Conservation (phyloP, 1,140 invertebrate genomes). For the Neodiprion lecontei region DNA sequence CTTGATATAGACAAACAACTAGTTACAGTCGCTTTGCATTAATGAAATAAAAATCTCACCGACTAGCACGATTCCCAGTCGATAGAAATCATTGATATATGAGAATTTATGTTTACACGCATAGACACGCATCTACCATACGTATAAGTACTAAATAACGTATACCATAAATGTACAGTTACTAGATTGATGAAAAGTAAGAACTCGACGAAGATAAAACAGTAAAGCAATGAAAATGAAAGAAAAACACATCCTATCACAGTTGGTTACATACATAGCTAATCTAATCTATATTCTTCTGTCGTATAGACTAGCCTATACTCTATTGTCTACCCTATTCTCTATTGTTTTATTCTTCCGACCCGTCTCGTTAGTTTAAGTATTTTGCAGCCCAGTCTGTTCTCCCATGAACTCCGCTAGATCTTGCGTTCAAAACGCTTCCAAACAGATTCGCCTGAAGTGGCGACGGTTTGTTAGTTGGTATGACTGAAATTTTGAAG, state of each 20-base stretch:
- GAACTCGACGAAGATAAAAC: not conserved
- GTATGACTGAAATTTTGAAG: slow-evolving; percentile 20
- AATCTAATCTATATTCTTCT: not conserved
- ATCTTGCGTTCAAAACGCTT: slow-evolving; percentile 51
- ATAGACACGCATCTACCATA: too few relatives aligned
- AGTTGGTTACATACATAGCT: not conserved
- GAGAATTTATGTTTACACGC: too few relatives aligned
- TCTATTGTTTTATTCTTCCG: not conserved
- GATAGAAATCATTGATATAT: too few relatives aligned
- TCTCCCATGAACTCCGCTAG: slow-evolving; percentile 60
- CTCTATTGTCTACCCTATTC: too few relatives aligned
- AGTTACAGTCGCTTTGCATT: too few relatives aligned
- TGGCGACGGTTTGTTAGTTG: slow-evolving; percentile 43
- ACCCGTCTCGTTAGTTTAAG: slow-evolving; percentile 44
- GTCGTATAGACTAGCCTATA: not conserved
- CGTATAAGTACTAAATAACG: too few relatives aligned
- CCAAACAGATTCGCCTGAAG: slow-evolving; percentile 50
- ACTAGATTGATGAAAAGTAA: not conserved
- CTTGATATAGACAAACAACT: too few relatives aligned
- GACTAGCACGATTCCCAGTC: too few relatives aligned
- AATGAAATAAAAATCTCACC: too few relatives aligned
- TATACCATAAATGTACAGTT: too few relatives aligned
- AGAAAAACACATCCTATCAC: not conserved
- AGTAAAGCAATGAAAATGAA: not conserved
- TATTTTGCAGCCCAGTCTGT: slow-evolving; percentile 73